phyloP scores from a whole-genome alignment of 1,140 invertebrate genomes.

The Tetragonula clypearis region DNA sequence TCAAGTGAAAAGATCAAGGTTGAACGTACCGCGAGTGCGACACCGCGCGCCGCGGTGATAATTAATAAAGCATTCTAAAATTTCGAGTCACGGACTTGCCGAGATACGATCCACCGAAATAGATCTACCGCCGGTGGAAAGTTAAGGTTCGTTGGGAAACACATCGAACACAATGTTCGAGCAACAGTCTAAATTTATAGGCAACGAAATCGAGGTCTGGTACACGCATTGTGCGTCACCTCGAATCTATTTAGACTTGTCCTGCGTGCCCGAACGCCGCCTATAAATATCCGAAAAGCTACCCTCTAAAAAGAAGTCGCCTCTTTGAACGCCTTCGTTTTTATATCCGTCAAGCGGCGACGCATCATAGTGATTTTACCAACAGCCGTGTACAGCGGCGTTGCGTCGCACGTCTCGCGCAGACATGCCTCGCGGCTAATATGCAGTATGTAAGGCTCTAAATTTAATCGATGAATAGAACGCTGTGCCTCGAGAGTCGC shows the following conservation, averaged over 20 bases:
- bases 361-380: background rate
- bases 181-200: constrained; percentile 25
- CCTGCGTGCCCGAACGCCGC: constrained; percentile 17
- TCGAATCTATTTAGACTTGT: constrained; percentile 34
- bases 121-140: background rate
- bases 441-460: background rate
- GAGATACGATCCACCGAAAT: background rate
- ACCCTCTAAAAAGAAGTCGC: constrained; percentile 9
- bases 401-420: too few relatives aligned
- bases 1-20: background rate
- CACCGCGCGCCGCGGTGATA: background rate
- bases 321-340: background rate
- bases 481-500: too few relatives aligned
- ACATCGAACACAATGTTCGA: constrained; percentile 23
- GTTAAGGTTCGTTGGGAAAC: background rate
- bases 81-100: background rate
- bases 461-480: background rate
- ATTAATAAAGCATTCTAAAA: background rate
- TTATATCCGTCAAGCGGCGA: background rate
- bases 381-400: background rate
- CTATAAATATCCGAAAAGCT: constrained; percentile 29
- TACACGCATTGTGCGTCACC: constrained; percentile 40
- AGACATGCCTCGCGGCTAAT: too few relatives aligned
- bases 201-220: constrained; percentile 30
- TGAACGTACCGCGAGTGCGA: background rate